phyloP scores from a whole-genome alignment of 2,113 vertebrate genomes.

The Ceuthmochares aereus region DNA sequence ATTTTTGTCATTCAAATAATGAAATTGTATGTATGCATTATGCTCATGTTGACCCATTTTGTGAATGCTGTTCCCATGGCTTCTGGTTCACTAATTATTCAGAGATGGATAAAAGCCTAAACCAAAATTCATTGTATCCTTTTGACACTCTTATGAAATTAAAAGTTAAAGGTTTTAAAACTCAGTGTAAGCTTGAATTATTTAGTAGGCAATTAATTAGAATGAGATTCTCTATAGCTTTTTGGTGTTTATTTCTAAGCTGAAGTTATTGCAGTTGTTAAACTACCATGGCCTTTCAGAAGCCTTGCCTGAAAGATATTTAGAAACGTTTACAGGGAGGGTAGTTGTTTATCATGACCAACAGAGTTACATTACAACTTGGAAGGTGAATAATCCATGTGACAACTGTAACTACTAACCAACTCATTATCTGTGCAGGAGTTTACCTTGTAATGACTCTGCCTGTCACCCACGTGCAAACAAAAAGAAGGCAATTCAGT shows the following conservation, averaged over 20 bases:
- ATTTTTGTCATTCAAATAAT: neutral
- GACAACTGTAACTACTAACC: neutral
- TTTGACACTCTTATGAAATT: neutral
- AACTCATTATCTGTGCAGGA: neutral
- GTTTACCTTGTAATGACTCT: neutral
- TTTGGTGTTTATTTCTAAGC: neutral
- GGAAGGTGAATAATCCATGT: too few species aligned
- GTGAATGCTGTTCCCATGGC: neutral
- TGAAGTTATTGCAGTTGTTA: neutral
- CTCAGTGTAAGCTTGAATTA: neutral
- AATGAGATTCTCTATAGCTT: neutral
- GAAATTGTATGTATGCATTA: neutral
- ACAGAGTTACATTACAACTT: neutral
- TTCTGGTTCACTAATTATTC: neutral
- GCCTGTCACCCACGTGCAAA: neutral
- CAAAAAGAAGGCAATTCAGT: neutral
- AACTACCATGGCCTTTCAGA: neutral
- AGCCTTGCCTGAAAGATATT: neutral
- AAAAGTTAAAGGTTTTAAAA: neutral
- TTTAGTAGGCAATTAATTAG: neutral
- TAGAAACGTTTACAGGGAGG: neutral
- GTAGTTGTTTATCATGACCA: neutral
- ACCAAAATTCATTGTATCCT: neutral
- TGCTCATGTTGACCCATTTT: neutral
- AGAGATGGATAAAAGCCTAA: neutral